phyloP scores from a whole-genome alignment of 1,140 invertebrate species.

The Telenomus remus region DNA sequence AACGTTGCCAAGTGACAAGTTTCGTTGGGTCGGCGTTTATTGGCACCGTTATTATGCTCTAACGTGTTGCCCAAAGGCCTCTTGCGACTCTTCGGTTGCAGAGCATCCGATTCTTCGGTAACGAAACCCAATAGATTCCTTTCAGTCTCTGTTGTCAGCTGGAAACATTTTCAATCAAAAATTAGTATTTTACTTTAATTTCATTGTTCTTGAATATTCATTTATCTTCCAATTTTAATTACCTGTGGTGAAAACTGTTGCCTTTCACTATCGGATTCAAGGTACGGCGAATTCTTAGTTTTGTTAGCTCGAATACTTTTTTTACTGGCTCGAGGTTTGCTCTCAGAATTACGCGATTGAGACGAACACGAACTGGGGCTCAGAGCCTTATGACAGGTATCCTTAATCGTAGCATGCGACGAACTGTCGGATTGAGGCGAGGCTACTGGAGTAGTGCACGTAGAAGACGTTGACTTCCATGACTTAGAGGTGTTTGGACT shows the following conservation, averaged over 20 bases:
- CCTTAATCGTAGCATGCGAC: slow-evolving; percentile 7
- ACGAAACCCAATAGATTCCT: slow-evolving; percentile 28
- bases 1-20: slow-evolving; percentile 2
- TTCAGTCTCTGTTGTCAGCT: slow-evolving; percentile 21
- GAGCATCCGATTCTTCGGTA: neutral
- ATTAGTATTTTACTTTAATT: too few relatives aligned
- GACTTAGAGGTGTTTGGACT: slow-evolving; percentile 31
- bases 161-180: too few relatives aligned
- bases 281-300: slow-evolving; percentile 6
- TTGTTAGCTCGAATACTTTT: slow-evolving; percentile 26
- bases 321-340: slow-evolving; percentile 17
- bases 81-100: slow-evolving; percentile 31
- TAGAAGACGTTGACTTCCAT: slow-evolving; percentile 25
- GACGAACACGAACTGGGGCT: slow-evolving; percentile 18
- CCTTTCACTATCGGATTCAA: slow-evolving; percentile 4
- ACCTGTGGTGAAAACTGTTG: slow-evolving; percentile 19
- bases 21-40: slow-evolving; percentile 38
- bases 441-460: slow-evolving; percentile 18
- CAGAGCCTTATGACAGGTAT: slow-evolving; percentile 8
- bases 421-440: slow-evolving; percentile 17
- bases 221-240: too few relatives aligned
- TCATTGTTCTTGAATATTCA: too few relatives aligned
- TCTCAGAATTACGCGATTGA: neutral
- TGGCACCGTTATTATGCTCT: slow-evolving; percentile 26
- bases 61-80: slow-evolving; percentile 18